phyloP scores from a whole-genome alignment of 2,113 vertebrate species.

The Phoenicopterus ruber region DNA sequence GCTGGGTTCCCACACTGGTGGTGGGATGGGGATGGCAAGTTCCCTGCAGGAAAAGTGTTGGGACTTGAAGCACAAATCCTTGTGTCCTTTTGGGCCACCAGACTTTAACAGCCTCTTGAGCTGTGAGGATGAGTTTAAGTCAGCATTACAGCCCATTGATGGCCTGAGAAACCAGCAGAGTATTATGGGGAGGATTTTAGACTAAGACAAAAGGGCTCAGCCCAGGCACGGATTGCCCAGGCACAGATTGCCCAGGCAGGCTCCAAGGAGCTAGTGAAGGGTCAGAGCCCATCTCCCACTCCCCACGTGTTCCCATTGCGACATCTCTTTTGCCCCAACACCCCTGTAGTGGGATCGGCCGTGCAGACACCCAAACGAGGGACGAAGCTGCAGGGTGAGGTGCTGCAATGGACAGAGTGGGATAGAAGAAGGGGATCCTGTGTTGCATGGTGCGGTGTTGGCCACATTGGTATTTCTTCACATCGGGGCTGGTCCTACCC shows the following conservation, averaged over 20 bases:
- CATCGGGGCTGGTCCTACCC: not conserved
- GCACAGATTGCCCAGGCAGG: not conserved
- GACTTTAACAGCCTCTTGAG: not conserved
- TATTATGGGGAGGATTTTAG: not conserved
- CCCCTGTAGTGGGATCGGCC: not conserved
- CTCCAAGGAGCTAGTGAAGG: not conserved
- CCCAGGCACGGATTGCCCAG: not conserved
- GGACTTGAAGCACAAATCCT: not conserved
- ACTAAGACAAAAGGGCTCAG: not conserved
- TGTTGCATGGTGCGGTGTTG: accelerated
- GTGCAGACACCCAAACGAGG: not conserved
- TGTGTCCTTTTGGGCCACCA: not conserved
- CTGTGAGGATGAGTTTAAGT: not conserved
- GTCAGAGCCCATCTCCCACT: not conserved
- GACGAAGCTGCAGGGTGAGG: not conserved
- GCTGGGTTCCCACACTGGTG: not conserved
- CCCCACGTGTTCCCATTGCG: not conserved
- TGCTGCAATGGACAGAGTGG: not conserved
- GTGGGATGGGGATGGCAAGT: not conserved
- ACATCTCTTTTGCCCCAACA: too few species aligned
- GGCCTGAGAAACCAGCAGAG: not conserved
- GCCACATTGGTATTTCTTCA: accelerated
- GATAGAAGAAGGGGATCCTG: not conserved
- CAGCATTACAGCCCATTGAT: not conserved
- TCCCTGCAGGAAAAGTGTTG: not conserved